Percentiles rank a stretch among this genome's conserved stretches.
These are phyloP conservation scores for Amazona ochrocephala DNA, from an alignment of 2,797 vertebrate species.

Conservation along the genomic window DNA sequence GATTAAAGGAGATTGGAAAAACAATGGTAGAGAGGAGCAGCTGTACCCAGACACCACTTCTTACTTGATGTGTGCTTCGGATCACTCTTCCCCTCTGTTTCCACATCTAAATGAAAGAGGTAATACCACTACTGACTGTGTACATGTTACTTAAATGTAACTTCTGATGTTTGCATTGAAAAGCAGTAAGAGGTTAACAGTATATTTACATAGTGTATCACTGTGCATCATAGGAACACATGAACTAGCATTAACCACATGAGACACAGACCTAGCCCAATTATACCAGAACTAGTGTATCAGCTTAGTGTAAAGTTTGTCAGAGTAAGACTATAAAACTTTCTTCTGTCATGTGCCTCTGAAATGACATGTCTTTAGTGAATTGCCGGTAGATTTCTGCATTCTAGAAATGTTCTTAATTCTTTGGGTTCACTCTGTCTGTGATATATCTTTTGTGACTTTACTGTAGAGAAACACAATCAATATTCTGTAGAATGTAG, in stretches of 20 bases:
- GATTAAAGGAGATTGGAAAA: not conserved
- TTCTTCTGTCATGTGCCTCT: not conserved
- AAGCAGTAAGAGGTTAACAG: not conserved
- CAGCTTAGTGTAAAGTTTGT: not conserved
- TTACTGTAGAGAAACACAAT: not conserved
- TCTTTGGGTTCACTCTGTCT: not conserved
- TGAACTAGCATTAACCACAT: not conserved
- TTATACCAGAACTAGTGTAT: not conserved
- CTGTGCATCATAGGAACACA: not conserved
- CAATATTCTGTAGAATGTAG: accelerated
- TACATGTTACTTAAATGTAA: not conserved
- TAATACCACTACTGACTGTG: not conserved
- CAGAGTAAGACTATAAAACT: not conserved
- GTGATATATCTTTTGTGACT: not conserved
- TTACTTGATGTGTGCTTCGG: not conserved
- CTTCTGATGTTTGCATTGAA: not conserved
- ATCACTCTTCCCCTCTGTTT: not conserved
- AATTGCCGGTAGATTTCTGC: not conserved
- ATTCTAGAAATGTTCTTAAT: not conserved
- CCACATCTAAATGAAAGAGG: not conserved
- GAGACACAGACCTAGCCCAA: not conserved
- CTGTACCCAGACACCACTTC: not conserved
- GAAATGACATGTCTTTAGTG: not conserved
- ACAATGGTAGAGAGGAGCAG: not conserved
- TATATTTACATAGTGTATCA: accelerated